phyloP scores from a whole-genome alignment of 2,113 vertebrate species.

The Cryptoleucopteryx plumbea region DNA sequence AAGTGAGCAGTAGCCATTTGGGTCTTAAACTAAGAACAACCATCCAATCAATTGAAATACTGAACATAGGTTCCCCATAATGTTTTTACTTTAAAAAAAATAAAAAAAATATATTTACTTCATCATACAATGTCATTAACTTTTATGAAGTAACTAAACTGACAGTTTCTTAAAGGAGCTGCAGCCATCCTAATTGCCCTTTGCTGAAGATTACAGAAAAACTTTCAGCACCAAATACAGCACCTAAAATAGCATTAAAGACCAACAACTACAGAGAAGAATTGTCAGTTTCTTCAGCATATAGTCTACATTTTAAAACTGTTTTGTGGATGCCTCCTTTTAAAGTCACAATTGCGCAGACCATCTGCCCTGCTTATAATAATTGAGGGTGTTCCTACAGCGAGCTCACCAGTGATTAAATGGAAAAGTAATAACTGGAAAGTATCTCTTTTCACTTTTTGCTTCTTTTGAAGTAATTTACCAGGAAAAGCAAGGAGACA shows the following conservation, averaged over 20 bases:
- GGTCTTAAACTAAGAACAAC: background rate
- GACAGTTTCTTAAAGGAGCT: background rate
- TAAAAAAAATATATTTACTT: background rate
- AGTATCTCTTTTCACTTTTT: background rate
- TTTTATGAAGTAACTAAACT: background rate
- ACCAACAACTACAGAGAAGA: background rate
- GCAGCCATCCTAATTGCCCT: background rate
- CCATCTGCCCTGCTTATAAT: background rate
- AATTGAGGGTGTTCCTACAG: background rate
- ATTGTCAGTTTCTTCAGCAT: background rate
- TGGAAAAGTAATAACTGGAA: background rate
- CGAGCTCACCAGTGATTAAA: background rate
- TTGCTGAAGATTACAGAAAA: background rate
- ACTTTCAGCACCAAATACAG: background rate
- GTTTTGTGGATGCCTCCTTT: background rate
- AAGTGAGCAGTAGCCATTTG: background rate
- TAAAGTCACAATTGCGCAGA: background rate
- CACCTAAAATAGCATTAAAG: background rate
- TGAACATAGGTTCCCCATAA: background rate
- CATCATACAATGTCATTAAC: background rate
- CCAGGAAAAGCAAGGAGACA: background rate
- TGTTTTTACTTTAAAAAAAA: background rate
- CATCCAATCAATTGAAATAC: background rate
- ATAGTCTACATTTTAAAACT: background rate
- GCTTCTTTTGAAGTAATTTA: background rate